Evolutionary conservation across 1,140 invertebrate species (phyloP).

Genomic region (Chrysomallon squamiferum): DNA sequence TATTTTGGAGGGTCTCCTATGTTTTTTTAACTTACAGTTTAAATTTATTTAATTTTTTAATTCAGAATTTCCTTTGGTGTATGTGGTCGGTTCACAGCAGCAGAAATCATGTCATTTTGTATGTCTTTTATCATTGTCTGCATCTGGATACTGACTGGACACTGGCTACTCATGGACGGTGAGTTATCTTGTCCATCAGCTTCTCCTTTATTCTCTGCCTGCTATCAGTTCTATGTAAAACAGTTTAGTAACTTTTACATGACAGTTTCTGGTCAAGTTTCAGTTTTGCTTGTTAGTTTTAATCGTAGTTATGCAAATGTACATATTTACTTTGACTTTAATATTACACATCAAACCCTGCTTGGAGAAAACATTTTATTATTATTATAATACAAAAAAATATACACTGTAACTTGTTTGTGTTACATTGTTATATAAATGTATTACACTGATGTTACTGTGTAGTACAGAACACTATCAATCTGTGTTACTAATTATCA

Average conservation of each 20-base stretch:
- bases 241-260: not conserved
- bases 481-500: too few relatives aligned
- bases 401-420: too few relatives aligned
- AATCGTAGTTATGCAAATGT: too few relatives aligned
- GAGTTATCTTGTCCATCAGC: constrained; percentile 22
- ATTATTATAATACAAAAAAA: too few relatives aligned
- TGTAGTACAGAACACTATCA: too few relatives aligned
- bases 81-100: constrained; percentile 89
- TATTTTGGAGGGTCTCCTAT: too few relatives aligned
- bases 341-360: too few relatives aligned
- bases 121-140: constrained; percentile 92
- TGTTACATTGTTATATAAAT: too few relatives aligned
- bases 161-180: constrained; percentile 98
- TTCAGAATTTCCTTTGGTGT: constrained; percentile 86
- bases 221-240: not conserved
- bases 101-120: constrained; percentile 91
- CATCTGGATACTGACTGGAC: constrained; percentile 95
- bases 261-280: not conserved
- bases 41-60: constrained; percentile 10
- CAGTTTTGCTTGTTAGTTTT: not conserved
- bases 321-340: too few relatives aligned
- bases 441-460: too few relatives aligned
- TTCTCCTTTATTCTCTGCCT: not conserved
- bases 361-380: too few relatives aligned
- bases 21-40: too few relatives aligned